These are phyloP conservation scores for Macroteleia sp. DNA, from an alignment of 2,888 invertebrate genomes.

Conservation along the genomic window DNA sequence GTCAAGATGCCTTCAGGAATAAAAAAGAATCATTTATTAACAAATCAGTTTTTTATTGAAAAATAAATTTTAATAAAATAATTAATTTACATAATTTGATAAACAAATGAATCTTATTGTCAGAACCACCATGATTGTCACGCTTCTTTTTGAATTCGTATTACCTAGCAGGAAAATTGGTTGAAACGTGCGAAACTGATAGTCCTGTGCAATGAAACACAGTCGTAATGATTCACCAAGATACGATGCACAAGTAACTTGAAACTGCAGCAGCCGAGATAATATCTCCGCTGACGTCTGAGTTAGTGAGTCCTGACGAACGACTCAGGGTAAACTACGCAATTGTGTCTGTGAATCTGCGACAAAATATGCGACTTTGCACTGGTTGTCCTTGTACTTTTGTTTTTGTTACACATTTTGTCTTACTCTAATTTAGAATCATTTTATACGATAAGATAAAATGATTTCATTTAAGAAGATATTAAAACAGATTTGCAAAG, in stretches of 20 bases:
- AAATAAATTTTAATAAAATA: too few relatives aligned
- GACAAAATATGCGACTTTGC: constrained; percentile 35
- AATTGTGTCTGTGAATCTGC: constrained; percentile 37
- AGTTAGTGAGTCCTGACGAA: constrained; percentile 74
- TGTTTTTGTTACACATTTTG: constrained; percentile 33
- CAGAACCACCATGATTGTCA: too few relatives aligned
- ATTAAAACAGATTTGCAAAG: too few relatives aligned
- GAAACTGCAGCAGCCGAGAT: constrained; percentile 75
- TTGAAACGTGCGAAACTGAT: constrained; percentile 65
- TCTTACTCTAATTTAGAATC: constrained; percentile 27
- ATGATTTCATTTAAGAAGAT: constrained; percentile 1
- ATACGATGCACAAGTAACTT: constrained; percentile 74
- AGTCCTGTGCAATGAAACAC: constrained; percentile 71
- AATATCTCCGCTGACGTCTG: constrained; percentile 79
- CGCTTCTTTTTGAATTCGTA: constrained; percentile 1
- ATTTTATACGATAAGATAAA: constrained; percentile 8
- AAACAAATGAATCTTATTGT: constrained; percentile 6
- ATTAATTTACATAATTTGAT: too few relatives aligned
- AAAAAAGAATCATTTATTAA: too few relatives aligned
- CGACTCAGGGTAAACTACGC: constrained; percentile 46
- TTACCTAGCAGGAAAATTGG: constrained; percentile 18
- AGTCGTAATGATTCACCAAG: constrained; percentile 72
- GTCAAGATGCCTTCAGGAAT: too few relatives aligned
- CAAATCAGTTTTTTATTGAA: too few relatives aligned
- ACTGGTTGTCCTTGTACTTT: constrained; percentile 57